Evolutionary conservation across 2,888 invertebrate genomes (phyloP), one percentile per base, ranked within the genome.

Genomic region (Drosophila atripex): DNA sequence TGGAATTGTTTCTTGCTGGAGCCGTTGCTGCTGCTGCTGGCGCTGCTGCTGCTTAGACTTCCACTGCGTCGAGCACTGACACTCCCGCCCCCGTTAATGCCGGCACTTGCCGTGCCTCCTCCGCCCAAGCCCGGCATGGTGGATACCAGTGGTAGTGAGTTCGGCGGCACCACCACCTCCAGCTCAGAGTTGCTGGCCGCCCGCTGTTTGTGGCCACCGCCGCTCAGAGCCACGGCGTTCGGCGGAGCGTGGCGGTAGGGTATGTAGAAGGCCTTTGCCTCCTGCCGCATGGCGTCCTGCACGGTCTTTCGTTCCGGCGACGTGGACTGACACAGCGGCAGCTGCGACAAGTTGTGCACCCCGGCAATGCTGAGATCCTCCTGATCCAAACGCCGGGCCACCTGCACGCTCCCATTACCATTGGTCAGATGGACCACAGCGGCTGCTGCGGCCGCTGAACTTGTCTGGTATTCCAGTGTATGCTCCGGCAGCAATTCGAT

Each of bases 1-100:
- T 89, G 89, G 60, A 88, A 89, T 72, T 90, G 90, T 70, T 88
- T 89, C 45, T 88, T 89, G 73, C 82, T 87, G 73, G 86, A 75
- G 73, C 78, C 69, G 18, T 75, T 84, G 65, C 78, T 88, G 75
- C 80, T 88, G 71, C 78, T 73, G 63, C 83, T 88, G 71, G 78
- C 79, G 58, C 85, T 84, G 73, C 87, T 87, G 73, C 80, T 84
- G 73, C 89, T 89, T 64, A 89, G 52, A 65, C 89, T 89, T 51
- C 89, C 89, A 59, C 89, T 90, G 57, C 90, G 88, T 1, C 84
- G 77, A 35, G 73, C 68, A 58, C 74, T 65, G 57, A 59, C 21
- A 12, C 76, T 72, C 11, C 45, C 61, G 2, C 18, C 32, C 1
- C 75, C 76, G 8, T 18, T 21, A 11, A 16, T 12, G 2, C 23